A percentile compares a stretch with the other conserved stretches of the same genome.
phyloP scores from a whole-genome alignment of 1,140 invertebrate species.

The Drosophila parvula region DNA sequence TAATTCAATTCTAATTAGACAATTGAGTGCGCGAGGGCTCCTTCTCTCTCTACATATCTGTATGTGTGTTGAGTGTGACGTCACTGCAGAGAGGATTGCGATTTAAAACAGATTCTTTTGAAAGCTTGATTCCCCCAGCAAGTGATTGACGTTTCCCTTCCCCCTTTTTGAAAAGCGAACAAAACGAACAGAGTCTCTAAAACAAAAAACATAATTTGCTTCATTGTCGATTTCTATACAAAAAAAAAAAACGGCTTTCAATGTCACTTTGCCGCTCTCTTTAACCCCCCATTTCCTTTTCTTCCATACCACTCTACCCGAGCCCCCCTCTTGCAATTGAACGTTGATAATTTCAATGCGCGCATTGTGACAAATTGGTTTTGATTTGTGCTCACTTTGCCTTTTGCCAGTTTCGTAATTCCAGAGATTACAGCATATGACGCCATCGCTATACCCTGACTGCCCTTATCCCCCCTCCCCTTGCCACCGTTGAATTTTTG shows the following conservation, averaged over 20 bases:
- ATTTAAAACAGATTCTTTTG: slow-evolving; percentile 24
- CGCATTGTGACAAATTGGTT: slow-evolving; percentile 78
- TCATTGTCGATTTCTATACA: slow-evolving; percentile 55
- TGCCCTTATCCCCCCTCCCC: not conserved
- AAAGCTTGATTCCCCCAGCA: slow-evolving; percentile 28
- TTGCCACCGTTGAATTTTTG: not conserved
- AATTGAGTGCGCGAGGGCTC: slow-evolving; percentile 53
- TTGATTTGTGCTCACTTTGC: slow-evolving; percentile 64
- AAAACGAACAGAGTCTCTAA: slow-evolving; percentile 34
- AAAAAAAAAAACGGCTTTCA: slow-evolving; percentile 53
- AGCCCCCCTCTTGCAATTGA: slow-evolving; percentile 52
- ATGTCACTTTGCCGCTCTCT: slow-evolving; percentile 52
- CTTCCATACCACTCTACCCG: not conserved
- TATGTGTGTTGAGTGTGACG: slow-evolving; percentile 44
- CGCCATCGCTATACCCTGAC: slow-evolving; percentile 33
- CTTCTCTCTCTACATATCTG: not conserved
- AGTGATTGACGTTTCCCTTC: slow-evolving; percentile 71
- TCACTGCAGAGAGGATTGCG: slow-evolving; percentile 41
- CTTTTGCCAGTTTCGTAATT: slow-evolving; percentile 61
- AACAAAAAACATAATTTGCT: slow-evolving; percentile 70
- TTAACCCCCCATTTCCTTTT: slow-evolving; percentile 23
- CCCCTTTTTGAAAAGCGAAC: slow-evolving; percentile 12
- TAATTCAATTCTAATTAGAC: slow-evolving; percentile 76
- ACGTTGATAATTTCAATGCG: slow-evolving; percentile 73
- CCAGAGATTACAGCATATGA: slow-evolving; percentile 66